These are phyloP conservation scores for Cryptus armator DNA, from an alignment of 2,888 invertebrate species.

Conservation along the genomic window DNA sequence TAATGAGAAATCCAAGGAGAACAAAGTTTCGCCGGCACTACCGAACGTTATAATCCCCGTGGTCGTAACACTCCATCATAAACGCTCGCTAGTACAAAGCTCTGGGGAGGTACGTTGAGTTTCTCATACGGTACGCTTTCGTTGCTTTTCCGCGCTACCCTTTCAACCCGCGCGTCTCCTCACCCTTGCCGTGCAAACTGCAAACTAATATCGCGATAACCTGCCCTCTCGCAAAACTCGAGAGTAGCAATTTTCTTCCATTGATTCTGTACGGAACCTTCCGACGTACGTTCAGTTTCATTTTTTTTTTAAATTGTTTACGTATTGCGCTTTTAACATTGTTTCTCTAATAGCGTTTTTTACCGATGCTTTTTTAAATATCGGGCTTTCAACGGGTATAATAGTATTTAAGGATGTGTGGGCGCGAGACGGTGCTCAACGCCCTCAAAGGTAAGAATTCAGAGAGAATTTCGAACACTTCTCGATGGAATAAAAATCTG, in stretches of 20 bases:
- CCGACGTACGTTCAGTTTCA: constrained; percentile 2
- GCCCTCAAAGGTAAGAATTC: no score
- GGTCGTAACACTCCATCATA: constrained; percentile 59
- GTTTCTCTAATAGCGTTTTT: no score
- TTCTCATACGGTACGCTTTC: constrained; percentile 39
- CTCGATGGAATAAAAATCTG: no score
- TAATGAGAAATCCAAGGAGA: constrained; percentile 14
- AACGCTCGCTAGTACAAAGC: constrained; percentile 34
- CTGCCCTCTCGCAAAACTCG: constrained; percentile 12
- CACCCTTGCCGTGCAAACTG: constrained; percentile 11
- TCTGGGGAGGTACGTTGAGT: constrained; percentile 27
- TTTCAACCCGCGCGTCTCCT: neutral
- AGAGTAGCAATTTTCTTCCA: constrained; percentile 51
- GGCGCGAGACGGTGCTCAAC: no score
- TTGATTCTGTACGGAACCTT: neutral
- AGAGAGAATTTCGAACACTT: no score
- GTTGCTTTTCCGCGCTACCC: constrained; percentile 33
- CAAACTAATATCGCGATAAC: constrained; percentile 51
- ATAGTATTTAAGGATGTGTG: no score
- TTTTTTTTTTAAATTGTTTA: neutral
- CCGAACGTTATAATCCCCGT: constrained; percentile 36
- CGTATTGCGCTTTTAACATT: no score
- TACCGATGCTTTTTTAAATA: no score
- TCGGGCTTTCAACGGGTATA: no score
- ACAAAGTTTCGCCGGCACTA: constrained; percentile 17